phyloP scores from a whole-genome alignment of 2,113 vertebrate species.

The Ammodytes dubius region DNA sequence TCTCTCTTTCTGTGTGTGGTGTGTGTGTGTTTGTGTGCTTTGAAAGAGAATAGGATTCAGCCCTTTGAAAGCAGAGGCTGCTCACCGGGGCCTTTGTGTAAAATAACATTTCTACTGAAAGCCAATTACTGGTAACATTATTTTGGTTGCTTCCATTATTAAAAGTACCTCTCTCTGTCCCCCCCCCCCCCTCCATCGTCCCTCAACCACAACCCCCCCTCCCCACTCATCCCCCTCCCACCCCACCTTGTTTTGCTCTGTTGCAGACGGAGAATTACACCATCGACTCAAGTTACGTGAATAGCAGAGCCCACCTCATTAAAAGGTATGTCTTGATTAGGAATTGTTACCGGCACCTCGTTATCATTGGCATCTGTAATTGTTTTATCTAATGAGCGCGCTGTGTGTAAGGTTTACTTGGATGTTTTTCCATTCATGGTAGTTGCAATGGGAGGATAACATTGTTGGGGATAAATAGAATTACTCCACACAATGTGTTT shows the following conservation, averaged over 20 bases:
- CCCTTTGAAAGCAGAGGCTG: slow-evolving; percentile 79
- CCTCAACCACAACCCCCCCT: slow-evolving; percentile 54
- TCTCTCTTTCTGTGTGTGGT: no score
- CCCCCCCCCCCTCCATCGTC: slow-evolving; percentile 73
- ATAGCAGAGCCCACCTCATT: slow-evolving; percentile 99
- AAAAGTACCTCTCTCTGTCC: slow-evolving; percentile 83
- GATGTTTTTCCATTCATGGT: slow-evolving; percentile 50
- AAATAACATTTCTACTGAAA: slow-evolving; percentile 87
- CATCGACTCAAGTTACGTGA: slow-evolving; percentile 99
- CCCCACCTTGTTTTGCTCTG: slow-evolving; percentile 58
- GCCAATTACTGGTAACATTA: slow-evolving; percentile 84
- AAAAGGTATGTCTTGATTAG: slow-evolving; percentile 94
- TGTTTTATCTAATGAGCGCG: slow-evolving; percentile 79
- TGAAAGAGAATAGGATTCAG: slow-evolving; percentile 81
- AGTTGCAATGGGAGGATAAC: slow-evolving; percentile 59
- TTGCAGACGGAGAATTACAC: slow-evolving; percentile 99
- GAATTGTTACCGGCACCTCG: slow-evolving; percentile 76
- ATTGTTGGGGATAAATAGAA: slow-evolving; percentile 56
- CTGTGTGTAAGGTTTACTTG: slow-evolving; percentile 62
- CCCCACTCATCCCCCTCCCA: slow-evolving; percentile 16
- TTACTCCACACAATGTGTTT: slow-evolving; percentile 52
- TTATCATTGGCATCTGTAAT: slow-evolving; percentile 80
- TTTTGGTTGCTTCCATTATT: slow-evolving; percentile 84
- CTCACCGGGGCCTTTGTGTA: slow-evolving; percentile 82
- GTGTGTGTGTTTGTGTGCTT: slow-evolving; percentile 71